Base-by-base conservation (phyloP, 2,888 invertebrate genomes). In the Ornithoptera alexandrae region DNA sequence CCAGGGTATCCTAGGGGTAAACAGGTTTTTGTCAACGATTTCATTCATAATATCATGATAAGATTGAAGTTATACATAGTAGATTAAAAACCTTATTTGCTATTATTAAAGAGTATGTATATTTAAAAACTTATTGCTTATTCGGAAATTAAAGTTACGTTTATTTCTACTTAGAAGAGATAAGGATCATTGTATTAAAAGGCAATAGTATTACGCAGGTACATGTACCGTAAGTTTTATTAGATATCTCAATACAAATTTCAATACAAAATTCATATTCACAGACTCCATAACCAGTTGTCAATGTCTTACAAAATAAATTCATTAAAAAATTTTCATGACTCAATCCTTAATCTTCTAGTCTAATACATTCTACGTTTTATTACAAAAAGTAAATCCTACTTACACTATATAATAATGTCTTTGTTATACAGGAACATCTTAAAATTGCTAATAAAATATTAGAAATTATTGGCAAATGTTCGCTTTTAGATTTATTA, bases 191-290 rank as follows among this genome's bases (percentile, higher is more conserved):
- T 53, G 53, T 12, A 53, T 4, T 53, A 53, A 64, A 68, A 68
- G 62, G 0, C 53, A 50, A 22, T 59, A 42, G 30, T 61, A 61
- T 57, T 63, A 50, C 42, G 20, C 39, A 24, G 69, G 69, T 50
- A 68, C 39, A 12, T 39, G 39, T 50, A 66, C 66, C 66, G 59
- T 66, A 42, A 39, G 36, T 57, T 64, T 69, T 69, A 66, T 53
- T 59, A 30, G 30, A 61, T 17, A 12, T 62, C 20, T 39, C 62
- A 62, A 62, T 66, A 70, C 53, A 70, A 70, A 62, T 66, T 66
- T 62, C 58, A 62, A 67, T 59, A 62, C 62, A 62, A 70, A 70
- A 70, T 70, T 59, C 60, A 70, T 70, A 64, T 67, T 70, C 67
- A 70, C 70, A 67, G 53, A 66, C 36, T 20, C n/a, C 17, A 57